Evolutionary conservation across 2,113 vertebrate genomes (phyloP), one percentile per base, ranked within the genome.

Genomic region (Hiodon tergisus): DNA sequence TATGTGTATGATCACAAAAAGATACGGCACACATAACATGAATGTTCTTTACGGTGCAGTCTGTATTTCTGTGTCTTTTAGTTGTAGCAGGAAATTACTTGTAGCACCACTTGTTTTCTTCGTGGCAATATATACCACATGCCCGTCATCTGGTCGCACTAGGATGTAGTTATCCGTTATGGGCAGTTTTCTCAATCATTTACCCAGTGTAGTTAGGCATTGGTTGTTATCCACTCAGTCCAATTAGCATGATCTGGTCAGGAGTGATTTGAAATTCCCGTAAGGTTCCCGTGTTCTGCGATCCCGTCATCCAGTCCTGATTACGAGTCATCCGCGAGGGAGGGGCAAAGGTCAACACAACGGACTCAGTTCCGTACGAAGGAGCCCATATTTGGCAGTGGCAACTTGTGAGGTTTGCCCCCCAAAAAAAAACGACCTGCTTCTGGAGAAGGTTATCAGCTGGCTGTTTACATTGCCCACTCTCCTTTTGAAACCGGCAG

Each of bases 401-500:
- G 46, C 31, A 13, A 66, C 62, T 74, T 74, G 72, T 74, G 72
- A 48, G 62, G 52, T 52, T 46, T 31, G 31, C 31, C 31, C 31
- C n/a, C n/a, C n/a, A n/a, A 31, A 14, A 46, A 2, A 57, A 54
- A 54, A 8, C 48, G 62, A 6, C 46, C 73, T 59, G 3, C 13
- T 31, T 58, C 60, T 7, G 60, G 57, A 74, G 67, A 80, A 76
- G 69, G 84, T 3, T 61, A 81, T 83, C 76, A 57, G 77, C 76
- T 78, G 78, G 70, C 50, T 81, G 11, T 80, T 85, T 85, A 85
- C 78, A 70, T 63, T 77, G 69, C 80, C 67, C 70, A 31, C 31
- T 81, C 79, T 69, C 80, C 83, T 58, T 7, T 76, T 83, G 76
- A 84, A 82, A 84, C 84, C 72, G 84, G 79, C 67, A 46, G 11